A percentile compares a stretch with the other conserved stretches of the same genome.
These are phyloP conservation scores for Nomada fabriciana DNA, from an alignment of 2,888 invertebrate species.

Conservation along the genomic window DNA sequence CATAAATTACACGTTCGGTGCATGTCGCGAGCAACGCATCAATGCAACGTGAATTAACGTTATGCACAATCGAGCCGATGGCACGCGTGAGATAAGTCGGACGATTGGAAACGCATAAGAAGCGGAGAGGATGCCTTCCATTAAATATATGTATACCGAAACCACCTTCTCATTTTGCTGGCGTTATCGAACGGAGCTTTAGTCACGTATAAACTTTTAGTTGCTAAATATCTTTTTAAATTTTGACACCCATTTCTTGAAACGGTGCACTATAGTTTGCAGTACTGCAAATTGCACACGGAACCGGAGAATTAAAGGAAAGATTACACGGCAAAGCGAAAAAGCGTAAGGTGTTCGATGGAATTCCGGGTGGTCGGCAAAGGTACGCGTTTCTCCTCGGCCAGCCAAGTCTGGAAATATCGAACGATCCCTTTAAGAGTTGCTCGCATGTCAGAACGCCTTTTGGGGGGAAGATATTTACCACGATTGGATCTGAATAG, in stretches of 20 bases:
- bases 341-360: neutral
- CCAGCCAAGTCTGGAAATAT: neutral
- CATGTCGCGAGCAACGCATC: conserved; percentile 47
- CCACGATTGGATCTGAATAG: conserved; percentile 20
- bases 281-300: neutral
- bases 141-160: neutral
- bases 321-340: neutral
- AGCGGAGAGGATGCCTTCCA: neutral
- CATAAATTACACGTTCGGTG: conserved; percentile 59
- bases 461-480: conserved; percentile 4
- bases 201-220: too few species aligned
- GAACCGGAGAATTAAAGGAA: neutral
- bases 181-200: too few species aligned
- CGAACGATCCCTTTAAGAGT: neutral
- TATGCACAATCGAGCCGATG: conserved; percentile 68
- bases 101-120: conserved; percentile 12
- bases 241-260: too few species aligned
- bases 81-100: conserved; percentile 63
- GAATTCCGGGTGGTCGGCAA: neutral
- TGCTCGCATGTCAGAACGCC: conserved; percentile 18
- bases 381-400: neutral
- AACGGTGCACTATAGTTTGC: too few species aligned
- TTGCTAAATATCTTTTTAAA: too few species aligned
- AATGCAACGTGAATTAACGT: conserved; percentile 56
- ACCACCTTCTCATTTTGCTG: neutral